Conservation (phyloP, 2,797 vertebrate genomes). For the Urocyon cinereoargenteus region DNA sequence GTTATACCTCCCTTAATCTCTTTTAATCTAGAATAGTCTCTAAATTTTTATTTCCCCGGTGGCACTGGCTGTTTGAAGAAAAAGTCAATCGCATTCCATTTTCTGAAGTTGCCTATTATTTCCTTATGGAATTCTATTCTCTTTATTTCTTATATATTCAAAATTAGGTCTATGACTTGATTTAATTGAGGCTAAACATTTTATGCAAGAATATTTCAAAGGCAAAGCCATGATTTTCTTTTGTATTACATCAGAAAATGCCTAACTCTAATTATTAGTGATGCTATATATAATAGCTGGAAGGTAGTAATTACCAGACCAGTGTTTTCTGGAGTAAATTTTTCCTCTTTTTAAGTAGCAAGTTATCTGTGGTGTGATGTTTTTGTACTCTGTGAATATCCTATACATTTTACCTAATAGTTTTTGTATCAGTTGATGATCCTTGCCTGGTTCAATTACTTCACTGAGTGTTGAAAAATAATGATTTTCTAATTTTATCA, state of each 20-base stretch:
- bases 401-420: neutral
- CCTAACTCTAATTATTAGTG: neutral
- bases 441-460: neutral
- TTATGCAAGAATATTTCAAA: neutral
- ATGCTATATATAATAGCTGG: neutral
- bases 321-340: neutral
- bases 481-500: constrained; percentile 31
- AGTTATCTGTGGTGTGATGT: neutral
- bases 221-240: neutral
- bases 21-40: neutral
- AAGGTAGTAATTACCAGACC: neutral
- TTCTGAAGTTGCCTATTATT: neutral
- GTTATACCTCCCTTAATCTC: neutral
- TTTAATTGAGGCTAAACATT: neutral
- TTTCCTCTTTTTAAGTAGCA: neutral
- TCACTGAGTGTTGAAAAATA: neutral
- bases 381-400: neutral
- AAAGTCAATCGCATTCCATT: neutral
- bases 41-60: neutral
- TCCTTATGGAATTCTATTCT: neutral
- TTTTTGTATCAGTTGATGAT: neutral
- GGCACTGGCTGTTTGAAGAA: neutral
- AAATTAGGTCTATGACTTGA: neutral
- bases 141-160: neutral
- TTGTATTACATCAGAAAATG: neutral